Base-by-base conservation (phyloP, 2,888 invertebrate genomes). In the Lasioglossum zephyrum region DNA sequence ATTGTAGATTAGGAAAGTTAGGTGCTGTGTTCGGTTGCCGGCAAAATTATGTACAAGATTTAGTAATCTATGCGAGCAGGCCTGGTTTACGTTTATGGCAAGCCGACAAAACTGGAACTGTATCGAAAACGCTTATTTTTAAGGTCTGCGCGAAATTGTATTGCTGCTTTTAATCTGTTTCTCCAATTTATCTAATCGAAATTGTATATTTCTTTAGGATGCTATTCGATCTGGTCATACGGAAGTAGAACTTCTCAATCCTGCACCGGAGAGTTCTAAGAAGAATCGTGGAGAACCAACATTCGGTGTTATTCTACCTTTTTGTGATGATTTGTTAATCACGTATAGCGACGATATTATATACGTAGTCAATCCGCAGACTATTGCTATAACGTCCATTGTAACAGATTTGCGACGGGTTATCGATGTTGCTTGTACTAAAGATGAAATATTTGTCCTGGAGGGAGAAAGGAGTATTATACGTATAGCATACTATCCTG, bases 81-180 rank as follows among this genome's bases (percentile, higher is more conserved):
- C 98, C 98, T 31, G 98, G 98, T 11, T 96, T 98, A 85, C 96
- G 99, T 63, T 96, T 99, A 91, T 99, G 99, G 99, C 96, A 97
- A 82, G 97, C 98, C 0, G 97, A 97, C 95, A 94, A 96, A 39
- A 94, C 95, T 53, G 99, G 99, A 1, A 96, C 96, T 87, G 99
- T 99, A n/a, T 96, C 96, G 79, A 97, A 97, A 95, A 99, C 99
- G 0, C 95, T 98, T 73, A 96, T 98, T 41, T 98, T 98, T 94
- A 98, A 98, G 96, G 98, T 97, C 93, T 80, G 49, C 78, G 76
- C 63, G 49, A 69, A 70, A 49, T 49, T 26, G 1, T 18, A 16
- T 36, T 47, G 13, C 41, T 78, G 47, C 13, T 44, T 70, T 22
- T 22, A n/a, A 31, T n/a, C 57, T 77, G 11, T 41, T 60, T 73